Evolutionary conservation across 2,113 vertebrate species (phyloP), one percentile per base, ranked within the genome.

Genomic region (Tupaia tana): DNA sequence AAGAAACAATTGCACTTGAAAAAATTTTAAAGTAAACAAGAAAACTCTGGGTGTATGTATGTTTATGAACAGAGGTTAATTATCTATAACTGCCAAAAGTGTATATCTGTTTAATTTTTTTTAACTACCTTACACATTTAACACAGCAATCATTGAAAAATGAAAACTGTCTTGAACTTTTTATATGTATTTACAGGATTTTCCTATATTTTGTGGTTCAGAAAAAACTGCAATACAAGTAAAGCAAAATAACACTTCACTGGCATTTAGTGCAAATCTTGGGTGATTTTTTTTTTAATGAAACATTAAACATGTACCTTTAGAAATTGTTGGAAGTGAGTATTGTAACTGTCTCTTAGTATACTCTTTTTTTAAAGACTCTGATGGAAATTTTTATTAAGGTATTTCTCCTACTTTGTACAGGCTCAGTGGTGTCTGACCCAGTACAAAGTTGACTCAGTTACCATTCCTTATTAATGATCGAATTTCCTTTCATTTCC

Each of bases 1-100:
- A 99, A 99, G 98, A 98, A 99, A 98, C 98, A 98, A 99, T 98
- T 99, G 98, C 98, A 99, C 98, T 98, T 98, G 98, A 98, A 98
- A 99, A 99, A 98, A 98, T 98, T 97, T 98, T 97, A 98, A 99
- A 98, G 98, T 98, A 99, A 98, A 98, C 98, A 98, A 97, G 43
- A 43, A 43, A 97, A 97, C 96, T 98, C 95, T 97, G 97, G 89
- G 98, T 98, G 97, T 98, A 94, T 98, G 98, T 98, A 96, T 98
- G 96, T 98, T 94, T 98, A 98, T 98, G 97, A 98, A 98, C 97
- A 98, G 97, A 98, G 96, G 96, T 98, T 98, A 98, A 97, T 97
- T 43, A 43, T 43, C 43, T 95, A 96, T 98, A 98, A 98, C 97
- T 97, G 96, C 96, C 95, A 96, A 96, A 98, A 98, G 93, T 97